Evolutionary conservation across 2,113 vertebrate species (phyloP).

Genomic region (Dissostichus mawsoni): DNA sequence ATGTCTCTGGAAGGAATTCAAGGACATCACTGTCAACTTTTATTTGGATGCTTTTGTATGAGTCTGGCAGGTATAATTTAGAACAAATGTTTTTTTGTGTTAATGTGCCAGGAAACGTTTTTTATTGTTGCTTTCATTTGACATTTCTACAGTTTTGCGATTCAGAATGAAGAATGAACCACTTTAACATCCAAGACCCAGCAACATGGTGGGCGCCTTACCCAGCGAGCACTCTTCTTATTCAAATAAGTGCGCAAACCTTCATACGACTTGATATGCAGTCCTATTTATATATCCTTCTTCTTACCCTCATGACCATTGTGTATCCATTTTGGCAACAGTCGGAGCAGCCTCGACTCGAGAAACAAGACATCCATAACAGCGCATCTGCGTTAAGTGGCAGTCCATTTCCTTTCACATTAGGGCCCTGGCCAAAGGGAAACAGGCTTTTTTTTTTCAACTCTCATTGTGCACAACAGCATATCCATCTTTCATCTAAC

Average conservation of each 20-base stretch:
- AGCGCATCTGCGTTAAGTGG: constrained; percentile 70
- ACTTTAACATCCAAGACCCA: neutral
- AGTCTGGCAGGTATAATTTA: neutral
- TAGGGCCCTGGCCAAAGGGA: constrained; percentile 57
- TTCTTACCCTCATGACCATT: constrained; percentile 49
- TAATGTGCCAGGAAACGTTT: neutral
- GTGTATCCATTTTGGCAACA: constrained; percentile 42
- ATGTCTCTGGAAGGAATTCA: neutral
- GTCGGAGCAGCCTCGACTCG: constrained; percentile 23
- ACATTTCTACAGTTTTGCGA: neutral
- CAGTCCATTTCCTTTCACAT: constrained; percentile 79
- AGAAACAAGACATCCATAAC: constrained; percentile 67
- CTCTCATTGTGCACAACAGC: constrained; percentile 62
- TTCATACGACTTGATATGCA: constrained; percentile 19
- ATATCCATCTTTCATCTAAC: constrained; percentile 68
- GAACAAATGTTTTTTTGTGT: neutral
- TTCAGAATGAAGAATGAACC: constrained; percentile 1
- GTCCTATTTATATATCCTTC: constrained; percentile 55
- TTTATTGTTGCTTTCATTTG: neutral
- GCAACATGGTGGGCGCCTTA: neutral
- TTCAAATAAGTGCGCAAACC: constrained; percentile 40
- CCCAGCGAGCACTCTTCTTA: neutral
- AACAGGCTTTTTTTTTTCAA: constrained; percentile 40
- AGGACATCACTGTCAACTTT: neutral
- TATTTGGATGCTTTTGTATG: neutral